Base-by-base conservation (phyloP, 2,797 vertebrate species). In the Pangasius krempfi region DNA sequence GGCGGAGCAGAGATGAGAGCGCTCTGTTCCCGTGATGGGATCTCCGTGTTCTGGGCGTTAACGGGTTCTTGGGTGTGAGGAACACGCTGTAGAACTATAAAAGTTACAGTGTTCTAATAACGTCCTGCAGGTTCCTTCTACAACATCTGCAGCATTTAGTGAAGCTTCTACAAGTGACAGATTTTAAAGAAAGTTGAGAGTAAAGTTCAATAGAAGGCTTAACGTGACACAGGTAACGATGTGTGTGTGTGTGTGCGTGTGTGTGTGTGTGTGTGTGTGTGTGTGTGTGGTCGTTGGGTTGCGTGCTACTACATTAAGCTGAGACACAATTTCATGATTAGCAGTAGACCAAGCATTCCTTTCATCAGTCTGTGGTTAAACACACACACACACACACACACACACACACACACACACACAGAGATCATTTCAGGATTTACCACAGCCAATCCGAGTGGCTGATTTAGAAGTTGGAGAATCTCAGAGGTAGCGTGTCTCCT, bases 241-340 rank as follows among this genome's bases (percentile, higher is more conserved):
- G 44, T 85, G 47, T 81, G 82, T 25, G 68, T 58, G 68, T 54
- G 85, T 64, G 56, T 33, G 72, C 37, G 58, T 37, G 40, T 79
- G 82, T 56, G 60, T 58, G 62, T 64, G 20, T 83, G 79, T 85
- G 85, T 76, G 85, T 66, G 56, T 68, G 60, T 58, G 62, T 75
- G 20, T 83, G 79, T 85, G 85, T 76, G 85, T 66, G 56, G 72
- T n/a, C 20, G 25, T 54, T 14, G 22, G 66, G 30, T 73, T 73
- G 87, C 68, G 79, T 88, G 66, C 58, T 80, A 47, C 20, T 9
- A 30, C 9, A 13, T 30, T 76, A 66, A 87, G 60, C 60, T 37
- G 10, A 52, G n/a, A 37, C 13, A 25, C 12, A 52, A 54, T 62
- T 86, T 18, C 20, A 68, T 64, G 60, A 87, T 87, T 64, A 86